Percentiles rank a stretch among this genome's conserved stretches.
Conservation (phyloP, 2,888 invertebrate genomes). For the Epicampocera succincta region DNA sequence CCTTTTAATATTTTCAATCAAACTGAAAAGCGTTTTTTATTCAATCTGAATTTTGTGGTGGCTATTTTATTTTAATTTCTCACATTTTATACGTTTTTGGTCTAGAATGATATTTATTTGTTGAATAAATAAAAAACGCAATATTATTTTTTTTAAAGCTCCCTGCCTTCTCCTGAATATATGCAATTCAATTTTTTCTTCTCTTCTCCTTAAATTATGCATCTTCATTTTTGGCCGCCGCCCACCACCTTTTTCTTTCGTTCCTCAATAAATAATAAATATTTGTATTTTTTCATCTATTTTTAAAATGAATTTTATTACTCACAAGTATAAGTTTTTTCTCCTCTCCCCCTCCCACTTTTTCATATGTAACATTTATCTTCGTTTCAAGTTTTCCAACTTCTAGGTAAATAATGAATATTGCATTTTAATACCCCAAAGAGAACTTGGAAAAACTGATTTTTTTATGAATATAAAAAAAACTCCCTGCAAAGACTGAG, state of each 20-base stretch:
- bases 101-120: too few species aligned
- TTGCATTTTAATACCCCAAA: constrained; percentile 57
- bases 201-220: background rate
- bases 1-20: too few species aligned
- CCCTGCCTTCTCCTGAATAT: background rate
- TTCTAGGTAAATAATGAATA: constrained; percentile 62
- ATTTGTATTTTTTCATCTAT: constrained; percentile 1
- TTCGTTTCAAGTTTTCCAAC: constrained; percentile 46
- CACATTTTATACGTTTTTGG: too few species aligned
- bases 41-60: too few species aligned
- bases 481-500: background rate
- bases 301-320: constrained; percentile 37
- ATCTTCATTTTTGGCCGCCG: background rate
- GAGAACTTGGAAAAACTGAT: constrained; percentile 19
- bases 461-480: background rate
- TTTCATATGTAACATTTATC: constrained; percentile 51
- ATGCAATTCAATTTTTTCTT: background rate
- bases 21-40: too few species aligned
- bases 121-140: too few species aligned
- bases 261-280: constrained; percentile 37
- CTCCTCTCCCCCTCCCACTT: background rate
- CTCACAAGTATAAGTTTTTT: constrained; percentile 7
- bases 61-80: too few species aligned
- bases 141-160: too few species aligned
- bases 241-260: too few species aligned